Evolutionary conservation across 2,113 vertebrate genomes (phyloP), one percentile per base, ranked within the genome.

Genomic region (Dromas ardeola): DNA sequence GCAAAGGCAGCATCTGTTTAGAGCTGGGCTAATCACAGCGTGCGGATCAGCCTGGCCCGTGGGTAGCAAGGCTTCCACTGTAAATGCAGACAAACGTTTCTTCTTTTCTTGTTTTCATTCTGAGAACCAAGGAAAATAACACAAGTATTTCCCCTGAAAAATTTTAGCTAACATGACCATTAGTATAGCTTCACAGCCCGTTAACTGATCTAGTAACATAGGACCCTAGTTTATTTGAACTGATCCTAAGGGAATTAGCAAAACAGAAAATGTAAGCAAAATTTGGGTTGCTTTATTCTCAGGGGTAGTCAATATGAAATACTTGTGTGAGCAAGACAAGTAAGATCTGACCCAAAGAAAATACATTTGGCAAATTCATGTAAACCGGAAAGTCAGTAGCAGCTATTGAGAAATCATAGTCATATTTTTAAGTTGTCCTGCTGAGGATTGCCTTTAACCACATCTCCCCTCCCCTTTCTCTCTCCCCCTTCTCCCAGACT

Each of bases 371-470:
- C 52, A 97, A 95, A 93, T 97, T 71, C 72, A 89, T 26, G 76
- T 91, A 97, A 76, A 93, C 93, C 87, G 79, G 96, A 94, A 98
- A 97, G 92, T 98, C 88, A 94, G 77, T 95, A 98, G 71, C 55
- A 61, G 45, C 91, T 90, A 78, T 92, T 97, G 92, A 93, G 90
- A 98, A 97, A 97, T 81, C 95, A 90, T 91, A 91, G 81, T 83
- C 56, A 86, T 93, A 89, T 92, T 90, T 95, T 91, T 74, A 97
- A 96, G 61, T 86, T 95, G 89, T 93, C 67, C 65, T 95, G 77
- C 73, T 90, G 66, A 79, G 83, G 77, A 93, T 45, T 97, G 82
- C 53, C 40, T 96, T 97, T 97, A 95, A 78, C 77, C 65, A 91
- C 73, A 93, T 93, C 87, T 96, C 89, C 55, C 69, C 71, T 89